Evolutionary conservation across 2,888 invertebrate genomes (phyloP).

Genomic region (Ormia ochracea): DNA sequence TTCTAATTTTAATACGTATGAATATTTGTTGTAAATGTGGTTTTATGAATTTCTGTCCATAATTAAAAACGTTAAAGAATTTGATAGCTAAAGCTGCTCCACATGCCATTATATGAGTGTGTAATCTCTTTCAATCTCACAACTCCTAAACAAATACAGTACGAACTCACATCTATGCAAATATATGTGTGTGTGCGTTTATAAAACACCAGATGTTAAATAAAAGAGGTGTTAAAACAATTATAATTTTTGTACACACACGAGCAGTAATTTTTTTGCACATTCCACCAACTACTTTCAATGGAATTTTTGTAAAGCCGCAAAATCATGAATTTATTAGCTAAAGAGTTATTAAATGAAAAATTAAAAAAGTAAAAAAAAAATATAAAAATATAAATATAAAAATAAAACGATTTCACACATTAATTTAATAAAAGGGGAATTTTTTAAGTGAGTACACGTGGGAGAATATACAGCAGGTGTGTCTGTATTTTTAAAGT

Average conservation of each 20-base stretch:
- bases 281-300: background rate
- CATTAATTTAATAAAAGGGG: background rate
- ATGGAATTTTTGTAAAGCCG: slow-evolving; percentile 24
- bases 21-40: background rate
- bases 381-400: background rate
- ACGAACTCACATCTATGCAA: no score
- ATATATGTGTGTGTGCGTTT: background rate
- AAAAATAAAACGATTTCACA: background rate
- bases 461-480: no score
- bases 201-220: slow-evolving; percentile 17
- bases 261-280: background rate
- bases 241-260: slow-evolving; percentile 2
- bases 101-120: background rate
- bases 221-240: slow-evolving; percentile 50
- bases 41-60: slow-evolving; percentile 26
- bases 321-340: slow-evolving; percentile 32
- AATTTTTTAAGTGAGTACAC: no score
- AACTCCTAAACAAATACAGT: no score
- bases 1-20: background rate
- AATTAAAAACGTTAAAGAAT: slow-evolving; percentile 29
- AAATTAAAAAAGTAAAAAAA: background rate
- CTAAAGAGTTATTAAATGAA: background rate
- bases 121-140: no score
- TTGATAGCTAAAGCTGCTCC: slow-evolving; percentile 25
- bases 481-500: no score